Percentiles rank a stretch among this genome's conserved stretches.
Conservation (phyloP, 2,113 vertebrate species). For the Myotis brandtii region DNA sequence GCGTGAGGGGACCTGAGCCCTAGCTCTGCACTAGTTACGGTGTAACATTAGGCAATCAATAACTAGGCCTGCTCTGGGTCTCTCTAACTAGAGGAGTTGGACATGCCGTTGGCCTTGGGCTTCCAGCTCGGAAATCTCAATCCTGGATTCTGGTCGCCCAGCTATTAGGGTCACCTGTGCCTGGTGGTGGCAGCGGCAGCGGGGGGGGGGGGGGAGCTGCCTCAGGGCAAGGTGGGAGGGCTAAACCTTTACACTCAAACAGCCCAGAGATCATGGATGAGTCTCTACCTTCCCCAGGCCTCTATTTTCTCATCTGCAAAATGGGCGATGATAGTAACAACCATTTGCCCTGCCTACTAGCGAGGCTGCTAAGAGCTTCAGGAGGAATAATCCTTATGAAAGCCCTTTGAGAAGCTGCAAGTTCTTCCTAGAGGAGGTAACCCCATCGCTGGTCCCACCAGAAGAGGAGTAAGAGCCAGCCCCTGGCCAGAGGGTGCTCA, state of each 20-base stretch:
- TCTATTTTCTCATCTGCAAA: constrained; percentile 16
- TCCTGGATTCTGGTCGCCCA: neutral
- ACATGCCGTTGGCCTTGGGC: neutral
- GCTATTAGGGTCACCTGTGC: neutral
- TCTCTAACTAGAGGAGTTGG: neutral
- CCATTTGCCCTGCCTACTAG: neutral
- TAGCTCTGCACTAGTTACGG: neutral
- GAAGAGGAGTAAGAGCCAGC: neutral
- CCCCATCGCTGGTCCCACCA: neutral
- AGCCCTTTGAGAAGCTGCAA: neutral
- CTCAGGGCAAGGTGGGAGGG: neutral
- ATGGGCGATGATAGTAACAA: neutral
- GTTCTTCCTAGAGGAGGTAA: neutral
- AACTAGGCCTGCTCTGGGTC: neutral
- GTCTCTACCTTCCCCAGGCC: neutral
- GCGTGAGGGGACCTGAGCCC: neutral
- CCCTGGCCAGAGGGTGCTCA: neutral
- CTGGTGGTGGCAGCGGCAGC: neutral
- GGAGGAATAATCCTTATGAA: neutral
- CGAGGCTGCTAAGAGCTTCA: neutral
- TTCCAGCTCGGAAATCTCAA: neutral
- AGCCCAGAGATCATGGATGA: neutral
- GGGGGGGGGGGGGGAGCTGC: neutral
- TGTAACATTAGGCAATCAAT: neutral
- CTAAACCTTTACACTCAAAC: neutral